These are phyloP conservation scores for Megathymus violae DNA, from an alignment of 1,140 invertebrate genomes.

Conservation along the genomic window DNA sequence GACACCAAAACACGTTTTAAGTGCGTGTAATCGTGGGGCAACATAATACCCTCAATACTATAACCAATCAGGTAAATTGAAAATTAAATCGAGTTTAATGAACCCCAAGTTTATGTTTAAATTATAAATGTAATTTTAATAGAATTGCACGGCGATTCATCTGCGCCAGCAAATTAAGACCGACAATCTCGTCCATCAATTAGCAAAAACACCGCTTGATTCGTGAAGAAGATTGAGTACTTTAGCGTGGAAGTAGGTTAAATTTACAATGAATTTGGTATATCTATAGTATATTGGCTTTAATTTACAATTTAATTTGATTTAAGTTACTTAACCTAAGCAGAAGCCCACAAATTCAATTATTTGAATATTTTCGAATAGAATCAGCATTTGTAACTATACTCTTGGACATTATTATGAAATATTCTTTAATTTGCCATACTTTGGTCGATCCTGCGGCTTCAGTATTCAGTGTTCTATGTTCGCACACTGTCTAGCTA, in stretches of 20 bases:
- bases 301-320: neutral
- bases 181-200: constrained; percentile 35
- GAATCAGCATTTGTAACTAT: no score
- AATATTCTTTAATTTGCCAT: no score
- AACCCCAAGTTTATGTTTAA: constrained; percentile 19
- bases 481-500: no score
- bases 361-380: neutral
- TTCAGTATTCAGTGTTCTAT: no score
- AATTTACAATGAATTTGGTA: constrained; percentile 17
- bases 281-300: constrained; percentile 7
- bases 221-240: constrained; percentile 35
- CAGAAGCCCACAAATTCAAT: neutral
- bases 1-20: neutral
- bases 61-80: constrained; percentile 19
- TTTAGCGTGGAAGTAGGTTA: constrained; percentile 17
- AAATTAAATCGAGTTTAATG: constrained; percentile 11
- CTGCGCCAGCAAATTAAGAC: constrained; percentile 32
- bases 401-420: no score
- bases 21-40: no score
- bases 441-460: no score
- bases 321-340: neutral
- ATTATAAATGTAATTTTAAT: constrained; percentile 27
- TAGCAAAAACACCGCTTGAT: constrained; percentile 34
- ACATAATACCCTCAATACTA: constrained; percentile 1
- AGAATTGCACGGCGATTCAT: constrained; percentile 12